Evolutionary conservation across 2,113 vertebrate genomes (phyloP), one percentile per base, ranked within the genome.

Genomic region (Sturnira hondurensis): DNA sequence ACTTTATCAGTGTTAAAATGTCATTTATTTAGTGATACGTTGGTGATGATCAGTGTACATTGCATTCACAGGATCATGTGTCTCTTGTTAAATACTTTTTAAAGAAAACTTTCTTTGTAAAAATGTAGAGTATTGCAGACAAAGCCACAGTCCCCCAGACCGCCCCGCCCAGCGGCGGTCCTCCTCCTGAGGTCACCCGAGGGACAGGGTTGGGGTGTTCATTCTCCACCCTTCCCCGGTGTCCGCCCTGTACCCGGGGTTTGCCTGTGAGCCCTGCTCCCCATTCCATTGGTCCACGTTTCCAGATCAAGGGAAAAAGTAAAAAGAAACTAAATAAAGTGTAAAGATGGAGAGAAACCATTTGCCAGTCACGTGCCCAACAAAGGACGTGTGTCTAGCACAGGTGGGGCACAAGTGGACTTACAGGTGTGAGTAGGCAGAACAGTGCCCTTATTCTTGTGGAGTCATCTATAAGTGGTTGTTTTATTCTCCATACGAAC

Each of bases 201-300:
- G 43, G 1, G 8, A 7, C 4, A 1, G 16, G 9, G 4, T 16
- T 26, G 26, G 1, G 16, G 11, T 33, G 12, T 4, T 4, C 26
- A 0, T 17, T 54, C 31, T 19, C 0, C n/a, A n/a, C n/a, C n/a
- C n/a, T n/a, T n/a, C n/a, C n/a, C n/a, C n/a, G n/a, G n/a, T 4
- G 13, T 47, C 76, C 68, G 50, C 74, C n/a, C 54, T 67, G 41
- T 10, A 61, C 19, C 5, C 0, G 1, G 19, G 11, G 13, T 2
- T 54, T 67, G 31, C 67, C 36, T 38, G 47, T 80, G 63, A n/a
- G n/a, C 33, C 83, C 26, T 71, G 15, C 56, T 84, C 90, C 52
- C 24, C 45, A 4, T 80, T 50, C 54, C 47, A 61, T 13, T 4
- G 50, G 52, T n/a, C 47, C 80, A 20, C 63, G 73, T 86, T 56